Evolutionary conservation across 2,113 vertebrate genomes (phyloP).

Genomic region (Siphamia tubifer): DNA sequence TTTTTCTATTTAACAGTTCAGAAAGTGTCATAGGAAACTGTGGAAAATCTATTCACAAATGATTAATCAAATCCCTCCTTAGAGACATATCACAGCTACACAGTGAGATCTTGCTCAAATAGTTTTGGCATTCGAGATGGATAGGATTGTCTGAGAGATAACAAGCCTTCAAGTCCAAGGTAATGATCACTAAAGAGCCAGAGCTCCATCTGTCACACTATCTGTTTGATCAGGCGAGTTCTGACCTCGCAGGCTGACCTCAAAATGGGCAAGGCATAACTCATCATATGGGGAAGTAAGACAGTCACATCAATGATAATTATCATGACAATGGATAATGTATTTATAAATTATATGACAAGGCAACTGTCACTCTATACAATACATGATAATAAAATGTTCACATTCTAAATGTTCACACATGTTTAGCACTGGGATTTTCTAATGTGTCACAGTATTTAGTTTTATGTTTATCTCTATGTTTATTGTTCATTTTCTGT

Average conservation of each 20-base stretch:
- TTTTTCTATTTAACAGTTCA: neutral
- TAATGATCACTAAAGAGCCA: slow-evolving; percentile 60
- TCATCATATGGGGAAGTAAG: slow-evolving; percentile 44
- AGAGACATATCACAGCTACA: slow-evolving; percentile 9
- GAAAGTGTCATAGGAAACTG: too few species aligned
- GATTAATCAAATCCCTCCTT: neutral
- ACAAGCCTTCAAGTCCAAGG: slow-evolving; percentile 59
- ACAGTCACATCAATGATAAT: slow-evolving; percentile 31
- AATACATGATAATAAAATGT: slow-evolving; percentile 1
- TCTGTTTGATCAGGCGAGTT: slow-evolving; percentile 33
- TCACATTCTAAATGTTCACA: slow-evolving; percentile 10
- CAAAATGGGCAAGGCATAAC: slow-evolving; percentile 7
- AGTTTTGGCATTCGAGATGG: slow-evolving; percentile 17
- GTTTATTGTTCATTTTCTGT: neutral
- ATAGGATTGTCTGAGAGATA: slow-evolving; percentile 39
- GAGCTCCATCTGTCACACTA: slow-evolving; percentile 64
- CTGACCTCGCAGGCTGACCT: slow-evolving; percentile 40
- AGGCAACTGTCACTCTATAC: neutral
- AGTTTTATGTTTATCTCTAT: neutral
- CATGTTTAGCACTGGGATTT: neutral
- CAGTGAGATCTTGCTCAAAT: slow-evolving; percentile 21
- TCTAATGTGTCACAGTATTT: slow-evolving; percentile 11
- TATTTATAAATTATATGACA: slow-evolving; percentile 24
- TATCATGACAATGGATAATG: slow-evolving; percentile 17
- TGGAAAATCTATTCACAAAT: neutral